phyloP scores from a whole-genome alignment of 1,140 invertebrate species.

The Drosophila nebulosa region DNA sequence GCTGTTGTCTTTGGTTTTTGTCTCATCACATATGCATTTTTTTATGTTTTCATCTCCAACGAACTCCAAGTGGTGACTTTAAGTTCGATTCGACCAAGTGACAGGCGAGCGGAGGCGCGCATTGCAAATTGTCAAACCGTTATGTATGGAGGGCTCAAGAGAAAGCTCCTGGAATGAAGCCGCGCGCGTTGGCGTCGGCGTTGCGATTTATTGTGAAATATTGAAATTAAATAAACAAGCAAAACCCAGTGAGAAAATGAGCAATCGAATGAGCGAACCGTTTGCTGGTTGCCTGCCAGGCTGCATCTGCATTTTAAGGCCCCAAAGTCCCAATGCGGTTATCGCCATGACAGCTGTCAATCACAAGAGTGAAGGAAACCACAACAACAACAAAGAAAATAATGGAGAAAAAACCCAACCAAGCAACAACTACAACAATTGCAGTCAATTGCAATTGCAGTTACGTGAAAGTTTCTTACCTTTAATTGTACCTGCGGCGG shows the following conservation, averaged over 20 bases:
- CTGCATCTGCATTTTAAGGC: slow-evolving; percentile 69
- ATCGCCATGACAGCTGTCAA: slow-evolving; percentile 75
- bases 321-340: slow-evolving; percentile 64
- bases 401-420: no score
- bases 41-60: slow-evolving; percentile 37
- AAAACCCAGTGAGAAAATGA: slow-evolving; percentile 61
- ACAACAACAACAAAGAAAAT: slow-evolving; percentile 7
- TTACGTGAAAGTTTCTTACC: slow-evolving; percentile 49
- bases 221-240: slow-evolving; percentile 67
- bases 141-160: slow-evolving; percentile 45
- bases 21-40: slow-evolving; percentile 69
- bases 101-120: slow-evolving; percentile 35
- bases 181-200: slow-evolving; percentile 52
- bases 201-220: slow-evolving; percentile 75
- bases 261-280: slow-evolving; percentile 40
- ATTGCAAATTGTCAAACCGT: slow-evolving; percentile 72
- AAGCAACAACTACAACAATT: no score
- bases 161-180: slow-evolving; percentile 40
- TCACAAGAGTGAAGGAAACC: slow-evolving; percentile 23
- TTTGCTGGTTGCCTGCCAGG: not conserved
- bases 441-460: not conserved
- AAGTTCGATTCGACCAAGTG: slow-evolving; percentile 25
- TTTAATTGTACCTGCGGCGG: slow-evolving; percentile 53
- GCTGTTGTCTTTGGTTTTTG: slow-evolving; percentile 39
- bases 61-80: not conserved